Evolutionary conservation across 2,888 invertebrate genomes (phyloP).

Genomic region (Drosophila limbata): DNA sequence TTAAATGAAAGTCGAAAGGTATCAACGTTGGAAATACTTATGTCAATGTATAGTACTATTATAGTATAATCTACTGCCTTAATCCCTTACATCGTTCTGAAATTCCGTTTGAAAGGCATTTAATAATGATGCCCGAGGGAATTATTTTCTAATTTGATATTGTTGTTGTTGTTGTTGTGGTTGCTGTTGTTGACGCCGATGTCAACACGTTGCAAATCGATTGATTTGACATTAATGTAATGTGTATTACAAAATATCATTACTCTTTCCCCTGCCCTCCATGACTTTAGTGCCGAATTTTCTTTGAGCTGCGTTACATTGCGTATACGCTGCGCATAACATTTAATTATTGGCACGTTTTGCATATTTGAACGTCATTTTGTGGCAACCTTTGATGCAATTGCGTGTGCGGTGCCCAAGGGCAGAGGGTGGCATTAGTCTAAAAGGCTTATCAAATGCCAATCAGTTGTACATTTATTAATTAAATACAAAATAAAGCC

Average conservation of each 20-base stretch:
- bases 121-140: conserved; percentile 10
- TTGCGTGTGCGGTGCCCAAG: neutral
- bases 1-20: neutral
- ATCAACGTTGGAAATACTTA: neutral
- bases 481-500: conserved; percentile 37
- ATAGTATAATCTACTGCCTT: neutral
- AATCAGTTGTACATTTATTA: conserved; percentile 52
- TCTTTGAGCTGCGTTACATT: conserved; percentile 20
- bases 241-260: conserved; percentile 14
- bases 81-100: neutral
- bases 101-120: conserved; percentile 7
- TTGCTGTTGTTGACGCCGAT: conserved; percentile 5
- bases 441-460: conserved; percentile 37
- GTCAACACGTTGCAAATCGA: conserved; percentile 23
- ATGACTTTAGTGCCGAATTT: conserved; percentile 9
- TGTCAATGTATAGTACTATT: neutral
- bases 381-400: conserved; percentile 9
- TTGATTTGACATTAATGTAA: conserved; percentile 31
- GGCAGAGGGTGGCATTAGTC: neutral
- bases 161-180: neutral
- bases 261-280: neutral
- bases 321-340: conserved; percentile 45
- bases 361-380: neutral
- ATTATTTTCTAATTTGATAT: conserved; percentile 5
- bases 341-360: conserved; percentile 34